Percentiles rank a stretch among this genome's conserved stretches.
These are phyloP conservation scores for Aporophyla lueneburgensis DNA, from an alignment of 2,888 invertebrate species.

Conservation along the genomic window DNA sequence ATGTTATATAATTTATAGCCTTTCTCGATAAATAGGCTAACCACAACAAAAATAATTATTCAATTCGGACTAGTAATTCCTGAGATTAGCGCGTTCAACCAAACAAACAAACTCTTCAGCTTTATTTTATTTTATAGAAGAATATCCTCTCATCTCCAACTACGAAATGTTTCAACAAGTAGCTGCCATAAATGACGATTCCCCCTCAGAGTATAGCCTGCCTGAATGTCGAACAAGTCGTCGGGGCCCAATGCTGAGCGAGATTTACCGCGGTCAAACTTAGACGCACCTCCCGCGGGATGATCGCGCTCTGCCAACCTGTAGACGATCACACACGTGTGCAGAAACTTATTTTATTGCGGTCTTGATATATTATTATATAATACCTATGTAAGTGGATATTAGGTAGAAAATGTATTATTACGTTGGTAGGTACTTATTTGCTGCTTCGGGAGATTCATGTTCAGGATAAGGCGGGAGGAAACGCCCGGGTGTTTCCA, in stretches of 20 bases:
- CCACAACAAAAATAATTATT: too few relatives aligned
- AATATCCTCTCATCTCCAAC: background rate
- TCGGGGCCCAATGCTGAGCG: slow-evolving; percentile 75
- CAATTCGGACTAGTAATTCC: too few relatives aligned
- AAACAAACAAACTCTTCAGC: too few relatives aligned
- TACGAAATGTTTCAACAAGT: slow-evolving; percentile 44
- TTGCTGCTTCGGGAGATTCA: too few relatives aligned
- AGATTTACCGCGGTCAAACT: slow-evolving; percentile 85
- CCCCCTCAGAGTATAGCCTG: slow-evolving; percentile 72
- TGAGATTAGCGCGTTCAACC: too few relatives aligned
- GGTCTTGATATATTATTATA: background rate
- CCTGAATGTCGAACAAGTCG: slow-evolving; percentile 79
- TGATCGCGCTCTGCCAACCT: slow-evolving; percentile 50
- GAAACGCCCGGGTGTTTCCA: too few relatives aligned
- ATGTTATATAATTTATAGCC: too few relatives aligned
- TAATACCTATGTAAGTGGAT: background rate
- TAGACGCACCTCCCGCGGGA: slow-evolving; percentile 77
- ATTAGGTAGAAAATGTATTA: background rate
- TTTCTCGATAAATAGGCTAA: too few relatives aligned
- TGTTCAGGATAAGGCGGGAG: too few relatives aligned
- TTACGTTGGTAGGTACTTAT: background rate
- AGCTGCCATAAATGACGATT: slow-evolving; percentile 73
- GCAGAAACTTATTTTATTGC: slow-evolving; percentile 44
- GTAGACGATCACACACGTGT: slow-evolving; percentile 38
- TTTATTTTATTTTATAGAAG: too few relatives aligned